Evolutionary conservation across 2,888 invertebrate genomes (phyloP).

Genomic region (Cotesia congregata): DNA sequence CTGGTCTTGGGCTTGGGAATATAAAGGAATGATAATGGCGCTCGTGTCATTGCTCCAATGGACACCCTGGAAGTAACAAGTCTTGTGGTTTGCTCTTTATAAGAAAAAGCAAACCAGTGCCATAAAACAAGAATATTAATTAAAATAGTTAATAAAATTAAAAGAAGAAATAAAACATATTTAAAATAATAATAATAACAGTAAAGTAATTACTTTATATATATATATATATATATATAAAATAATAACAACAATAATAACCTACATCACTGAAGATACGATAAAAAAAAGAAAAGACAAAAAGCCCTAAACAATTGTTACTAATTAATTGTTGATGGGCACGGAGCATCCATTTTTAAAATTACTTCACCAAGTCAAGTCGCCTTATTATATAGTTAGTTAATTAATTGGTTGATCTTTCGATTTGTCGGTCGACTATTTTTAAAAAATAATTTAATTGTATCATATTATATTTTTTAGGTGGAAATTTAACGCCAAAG

Average conservation of each 20-base stretch:
- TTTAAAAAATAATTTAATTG: background rate
- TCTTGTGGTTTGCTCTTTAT: constrained; percentile 35
- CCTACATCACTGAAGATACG: background rate
- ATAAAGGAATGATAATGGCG: constrained; percentile 41
- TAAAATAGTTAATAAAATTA: background rate
- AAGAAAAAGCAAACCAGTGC: constrained; percentile 48
- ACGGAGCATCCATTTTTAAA: background rate
- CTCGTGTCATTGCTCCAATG: constrained; percentile 55
- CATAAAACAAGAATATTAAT: constrained; percentile 22
- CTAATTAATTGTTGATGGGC: background rate
- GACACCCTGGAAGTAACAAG: constrained; percentile 51
- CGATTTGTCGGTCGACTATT: background rate
- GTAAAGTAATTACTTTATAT: background rate
- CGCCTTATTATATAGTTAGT: constrained; percentile 5
- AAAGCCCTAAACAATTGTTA: background rate
- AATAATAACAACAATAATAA: too few relatives aligned
- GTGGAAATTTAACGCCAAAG: background rate
- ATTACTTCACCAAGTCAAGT: background rate
- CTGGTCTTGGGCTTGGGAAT: constrained; percentile 50
- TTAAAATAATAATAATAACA: background rate
- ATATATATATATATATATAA: background rate
- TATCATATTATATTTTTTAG: background rate
- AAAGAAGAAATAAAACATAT: constrained; percentile 6
- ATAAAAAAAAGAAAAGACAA: constrained; percentile 2
- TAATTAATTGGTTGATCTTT: background rate